Percentiles rank a stretch among this genome's conserved stretches.
phyloP scores from a whole-genome alignment of 2,888 invertebrate species.

The Ophion obscuratus region DNA sequence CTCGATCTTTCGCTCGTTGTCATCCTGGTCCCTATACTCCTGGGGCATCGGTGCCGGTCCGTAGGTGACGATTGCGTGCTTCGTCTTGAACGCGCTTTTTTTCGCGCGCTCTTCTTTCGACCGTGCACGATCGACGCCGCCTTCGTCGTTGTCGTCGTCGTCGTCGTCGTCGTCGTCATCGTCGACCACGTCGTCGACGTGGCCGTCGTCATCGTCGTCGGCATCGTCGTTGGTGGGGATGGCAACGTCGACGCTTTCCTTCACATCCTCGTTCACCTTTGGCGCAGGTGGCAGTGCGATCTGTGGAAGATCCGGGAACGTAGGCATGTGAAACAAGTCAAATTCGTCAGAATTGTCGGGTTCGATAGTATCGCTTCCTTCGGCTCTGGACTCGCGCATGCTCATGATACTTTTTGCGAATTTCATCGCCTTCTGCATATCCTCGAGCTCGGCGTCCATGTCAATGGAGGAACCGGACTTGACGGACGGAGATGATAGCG shows the following conservation, averaged over 20 bases:
- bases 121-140: not conserved
- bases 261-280: not conserved
- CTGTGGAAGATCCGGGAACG: slow-evolving; percentile 69
- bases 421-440: slow-evolving; percentile 81
- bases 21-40: slow-evolving; percentile 9
- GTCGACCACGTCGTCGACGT: not conserved
- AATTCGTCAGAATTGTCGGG: slow-evolving; percentile 19
- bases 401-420: slow-evolving; percentile 80
- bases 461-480: slow-evolving; percentile 53
- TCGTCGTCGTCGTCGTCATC: no score
- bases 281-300: slow-evolving; percentile 43
- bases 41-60: slow-evolving; percentile 41
- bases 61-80: not conserved
- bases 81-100: not conserved
- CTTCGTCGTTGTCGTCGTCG: no score
- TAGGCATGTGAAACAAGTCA: slow-evolving; percentile 65
- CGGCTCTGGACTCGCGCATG: slow-evolving; percentile 69
- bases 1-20: not conserved
- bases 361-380: slow-evolving; percentile 32
- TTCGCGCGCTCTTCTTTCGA: not conserved
- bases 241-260: not conserved
- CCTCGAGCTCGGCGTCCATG: slow-evolving; percentile 77
- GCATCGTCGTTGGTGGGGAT: not conserved
- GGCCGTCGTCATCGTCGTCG: not conserved
- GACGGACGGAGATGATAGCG: slow-evolving; percentile 31